A percentile compares a stretch with the other conserved stretches of the same genome.
Evolutionary conservation across 1,140 invertebrate genomes (phyloP).

Genomic region (Daktulosphaira vitifoliae): DNA sequence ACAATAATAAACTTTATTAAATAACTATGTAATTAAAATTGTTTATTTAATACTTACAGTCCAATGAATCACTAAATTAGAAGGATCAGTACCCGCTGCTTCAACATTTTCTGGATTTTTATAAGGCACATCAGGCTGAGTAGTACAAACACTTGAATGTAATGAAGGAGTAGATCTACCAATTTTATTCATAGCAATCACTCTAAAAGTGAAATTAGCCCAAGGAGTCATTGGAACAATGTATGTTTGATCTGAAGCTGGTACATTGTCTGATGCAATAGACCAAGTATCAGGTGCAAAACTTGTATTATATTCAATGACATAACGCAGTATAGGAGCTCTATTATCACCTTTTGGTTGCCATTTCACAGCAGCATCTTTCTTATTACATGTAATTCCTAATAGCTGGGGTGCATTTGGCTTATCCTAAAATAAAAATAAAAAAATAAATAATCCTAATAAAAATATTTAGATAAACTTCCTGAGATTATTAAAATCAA

Average conservation of each 20-base stretch:
- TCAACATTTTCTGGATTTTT: constrained; percentile 93
- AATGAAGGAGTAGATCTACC: constrained; percentile 77
- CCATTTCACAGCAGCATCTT: constrained; percentile 72
- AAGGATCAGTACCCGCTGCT: constrained; percentile 76
- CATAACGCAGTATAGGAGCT: constrained; percentile 83
- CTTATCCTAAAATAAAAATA: constrained; percentile 58
- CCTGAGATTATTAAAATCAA: constrained; percentile 47
- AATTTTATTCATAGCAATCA: constrained; percentile 87
- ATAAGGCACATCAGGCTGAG: constrained; percentile 76
- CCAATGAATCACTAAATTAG: constrained; percentile 91
- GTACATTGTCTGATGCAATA: constrained; percentile 60
- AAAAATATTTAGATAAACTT: constrained; percentile 29
- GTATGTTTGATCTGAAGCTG: constrained; percentile 69
- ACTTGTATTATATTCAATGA: constrained; percentile 87
- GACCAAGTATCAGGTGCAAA: constrained; percentile 92
- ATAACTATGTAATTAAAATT: not conserved
- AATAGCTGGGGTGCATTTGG: constrained; percentile 76
- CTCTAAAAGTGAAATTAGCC: constrained; percentile 94
- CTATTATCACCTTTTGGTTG: constrained; percentile 84
- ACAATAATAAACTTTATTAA: constrained; percentile 37
- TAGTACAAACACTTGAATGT: constrained; percentile 73
- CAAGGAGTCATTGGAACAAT: constrained; percentile 72
- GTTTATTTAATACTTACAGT: constrained; percentile 53
- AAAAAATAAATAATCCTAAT: not conserved
- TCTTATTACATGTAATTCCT: constrained; percentile 57